A percentile compares a stretch with the other conserved stretches of the same genome.
phyloP scores from a whole-genome alignment of 2,113 vertebrate genomes.

The Phyllostomus discolor region DNA sequence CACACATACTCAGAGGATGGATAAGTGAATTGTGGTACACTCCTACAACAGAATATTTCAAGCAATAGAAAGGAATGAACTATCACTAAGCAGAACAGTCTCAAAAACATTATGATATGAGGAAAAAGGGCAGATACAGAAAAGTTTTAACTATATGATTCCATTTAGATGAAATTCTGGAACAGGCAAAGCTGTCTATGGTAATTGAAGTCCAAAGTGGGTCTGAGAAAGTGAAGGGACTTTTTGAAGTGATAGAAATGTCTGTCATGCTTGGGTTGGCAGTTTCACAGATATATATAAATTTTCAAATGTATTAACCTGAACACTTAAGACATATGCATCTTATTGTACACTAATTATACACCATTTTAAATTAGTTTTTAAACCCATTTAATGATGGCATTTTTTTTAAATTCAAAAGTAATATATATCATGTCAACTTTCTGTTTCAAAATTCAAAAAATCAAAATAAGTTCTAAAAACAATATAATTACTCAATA shows the following conservation, averaged over 20 bases:
- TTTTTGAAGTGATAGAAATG: neutral
- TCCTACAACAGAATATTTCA: neutral
- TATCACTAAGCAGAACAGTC: neutral
- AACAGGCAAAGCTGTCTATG: neutral
- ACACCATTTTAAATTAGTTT: neutral
- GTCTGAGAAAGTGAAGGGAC: neutral
- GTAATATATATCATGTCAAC: neutral
- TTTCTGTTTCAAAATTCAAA: neutral
- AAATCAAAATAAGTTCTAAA: neutral
- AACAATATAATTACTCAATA: neutral
- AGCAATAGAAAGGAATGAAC: neutral
- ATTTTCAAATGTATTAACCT: neutral
- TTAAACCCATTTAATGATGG: neutral
- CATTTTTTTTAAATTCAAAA: neutral
- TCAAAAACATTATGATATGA: neutral
- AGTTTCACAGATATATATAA: neutral
- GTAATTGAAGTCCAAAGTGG: neutral
- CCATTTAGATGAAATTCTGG: neutral
- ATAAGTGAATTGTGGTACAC: neutral
- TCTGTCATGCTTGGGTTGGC: neutral
- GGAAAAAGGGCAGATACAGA: neutral
- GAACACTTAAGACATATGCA: neutral
- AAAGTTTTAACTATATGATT: neutral
- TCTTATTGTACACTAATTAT: neutral
- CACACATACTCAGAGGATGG: neutral